phyloP scores from a whole-genome alignment of 2,888 invertebrate species.

The Cyclophora punctaria region DNA sequence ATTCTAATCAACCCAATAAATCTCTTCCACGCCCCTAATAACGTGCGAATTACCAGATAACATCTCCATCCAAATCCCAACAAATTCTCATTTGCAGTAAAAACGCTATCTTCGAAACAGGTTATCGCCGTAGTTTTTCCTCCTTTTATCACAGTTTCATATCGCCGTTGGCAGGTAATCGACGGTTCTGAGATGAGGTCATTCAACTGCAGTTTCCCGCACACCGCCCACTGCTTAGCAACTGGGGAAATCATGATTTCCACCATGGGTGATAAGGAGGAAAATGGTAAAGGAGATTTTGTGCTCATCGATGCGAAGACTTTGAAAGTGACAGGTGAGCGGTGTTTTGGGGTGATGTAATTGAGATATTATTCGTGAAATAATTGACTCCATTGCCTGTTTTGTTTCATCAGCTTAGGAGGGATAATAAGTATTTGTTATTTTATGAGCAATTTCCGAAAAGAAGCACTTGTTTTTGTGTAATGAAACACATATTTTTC shows the following conservation, averaged over 20 bases:
- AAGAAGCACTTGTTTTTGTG: no score
- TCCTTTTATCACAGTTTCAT: slow-evolving; percentile 38
- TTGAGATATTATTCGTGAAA: no score
- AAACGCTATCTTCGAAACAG: slow-evolving; percentile 25
- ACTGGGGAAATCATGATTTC: slow-evolving; percentile 96
- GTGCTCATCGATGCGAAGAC: slow-evolving; percentile 88
- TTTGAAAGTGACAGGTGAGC: slow-evolving; percentile 81
- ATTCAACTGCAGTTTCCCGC: slow-evolving; percentile 88
- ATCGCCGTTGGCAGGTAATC: slow-evolving; percentile 78
- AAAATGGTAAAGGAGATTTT: slow-evolving; percentile 90
- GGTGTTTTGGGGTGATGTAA: neutral
- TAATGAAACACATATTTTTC: no score
- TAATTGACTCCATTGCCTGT: no score
- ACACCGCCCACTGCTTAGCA: slow-evolving; percentile 95
- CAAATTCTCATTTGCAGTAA: slow-evolving; percentile 7
- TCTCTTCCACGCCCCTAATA: no score
- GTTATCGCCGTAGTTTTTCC: slow-evolving; percentile 24
- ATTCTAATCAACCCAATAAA: no score
- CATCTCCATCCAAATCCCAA: neutral
- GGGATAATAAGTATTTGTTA: no score
- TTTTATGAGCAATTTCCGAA: no score
- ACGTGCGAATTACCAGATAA: slow-evolving; percentile 2
- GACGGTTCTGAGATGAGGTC: slow-evolving; percentile 86
- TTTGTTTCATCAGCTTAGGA: no score
- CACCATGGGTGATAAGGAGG: slow-evolving; percentile 91